Evolutionary conservation across 2,797 vertebrate genomes (phyloP).

Genomic region (Poecilia wingei): DNA sequence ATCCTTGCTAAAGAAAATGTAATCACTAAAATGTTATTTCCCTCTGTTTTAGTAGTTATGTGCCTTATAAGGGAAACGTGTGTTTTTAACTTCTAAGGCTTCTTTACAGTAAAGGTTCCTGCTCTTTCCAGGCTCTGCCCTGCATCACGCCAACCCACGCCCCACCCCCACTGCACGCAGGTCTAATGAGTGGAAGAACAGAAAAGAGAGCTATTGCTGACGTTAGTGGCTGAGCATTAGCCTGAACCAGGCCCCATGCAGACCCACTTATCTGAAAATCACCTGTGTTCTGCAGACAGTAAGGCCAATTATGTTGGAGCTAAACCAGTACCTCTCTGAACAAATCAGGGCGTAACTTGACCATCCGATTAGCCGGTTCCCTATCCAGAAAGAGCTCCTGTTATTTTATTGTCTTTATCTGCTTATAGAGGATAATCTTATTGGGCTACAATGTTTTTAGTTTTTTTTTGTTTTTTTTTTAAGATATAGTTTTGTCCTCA

Average conservation of each 20-base stretch:
- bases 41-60: slow-evolving; percentile 22
- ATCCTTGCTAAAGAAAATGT: neutral
- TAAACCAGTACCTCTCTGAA: slow-evolving; percentile 64
- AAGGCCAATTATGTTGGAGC: slow-evolving; percentile 69
- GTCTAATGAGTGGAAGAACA: slow-evolving; percentile 65
- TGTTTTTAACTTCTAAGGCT: slow-evolving; percentile 7
- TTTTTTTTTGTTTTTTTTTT: slow-evolving; percentile 29
- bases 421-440: slow-evolving; percentile 59
- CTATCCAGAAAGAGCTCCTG: slow-evolving; percentile 58
- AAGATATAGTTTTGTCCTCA: slow-evolving; percentile 52
- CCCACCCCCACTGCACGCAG: slow-evolving; percentile 34
- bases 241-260: slow-evolving; percentile 72
- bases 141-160: neutral
- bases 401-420: slow-evolving; percentile 72
- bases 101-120: slow-evolving; percentile 27
- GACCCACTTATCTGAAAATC: slow-evolving; percentile 78
- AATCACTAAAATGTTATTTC: slow-evolving; percentile 15
- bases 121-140: slow-evolving; percentile 21
- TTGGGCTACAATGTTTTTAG: slow-evolving; percentile 65
- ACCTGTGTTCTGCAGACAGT: slow-evolving; percentile 69
- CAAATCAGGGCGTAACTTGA: slow-evolving; percentile 62
- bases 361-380: slow-evolving; percentile 53
- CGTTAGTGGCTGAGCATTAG: slow-evolving; percentile 63
- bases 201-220: slow-evolving; percentile 62
- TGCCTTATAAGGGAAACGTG: neutral